phyloP scores from a whole-genome alignment of 2,113 vertebrate genomes.

The Myodes glareolus region DNA sequence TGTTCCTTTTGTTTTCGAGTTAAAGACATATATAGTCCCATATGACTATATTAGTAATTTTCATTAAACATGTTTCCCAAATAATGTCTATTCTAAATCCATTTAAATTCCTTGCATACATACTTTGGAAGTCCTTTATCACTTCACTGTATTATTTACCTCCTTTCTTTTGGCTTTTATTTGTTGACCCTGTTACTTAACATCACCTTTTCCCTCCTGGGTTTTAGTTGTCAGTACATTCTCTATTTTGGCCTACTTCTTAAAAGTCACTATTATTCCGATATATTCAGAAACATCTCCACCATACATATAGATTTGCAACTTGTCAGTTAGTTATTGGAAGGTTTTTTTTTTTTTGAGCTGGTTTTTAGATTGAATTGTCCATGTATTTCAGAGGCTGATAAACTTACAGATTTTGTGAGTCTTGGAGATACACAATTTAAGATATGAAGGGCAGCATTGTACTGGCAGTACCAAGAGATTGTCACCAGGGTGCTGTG shows the following conservation, averaged over 20 bases:
- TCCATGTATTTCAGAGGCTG: not conserved
- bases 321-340: not conserved
- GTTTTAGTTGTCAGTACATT: not conserved
- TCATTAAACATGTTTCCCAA: not conserved
- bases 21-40: not conserved
- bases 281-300: not conserved
- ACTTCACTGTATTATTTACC: not conserved
- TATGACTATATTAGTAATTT: not conserved
- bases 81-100: not conserved
- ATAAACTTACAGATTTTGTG: not conserved
- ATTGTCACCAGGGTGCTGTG: not conserved
- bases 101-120: not conserved
- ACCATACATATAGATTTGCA: not conserved
- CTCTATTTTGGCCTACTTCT: not conserved
- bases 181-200: not conserved
- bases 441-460: not conserved
- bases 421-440: not conserved
- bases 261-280: not conserved
- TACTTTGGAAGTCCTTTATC: not conserved
- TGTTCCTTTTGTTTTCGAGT: not conserved
- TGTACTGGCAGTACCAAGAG: fast-evolving
- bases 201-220: not conserved
- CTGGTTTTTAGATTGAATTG: not conserved
- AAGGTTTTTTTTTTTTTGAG: not conserved
- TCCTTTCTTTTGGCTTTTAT: not conserved